Base-by-base conservation (phyloP, 2,797 vertebrate genomes). In the Takifugu ocellatus region DNA sequence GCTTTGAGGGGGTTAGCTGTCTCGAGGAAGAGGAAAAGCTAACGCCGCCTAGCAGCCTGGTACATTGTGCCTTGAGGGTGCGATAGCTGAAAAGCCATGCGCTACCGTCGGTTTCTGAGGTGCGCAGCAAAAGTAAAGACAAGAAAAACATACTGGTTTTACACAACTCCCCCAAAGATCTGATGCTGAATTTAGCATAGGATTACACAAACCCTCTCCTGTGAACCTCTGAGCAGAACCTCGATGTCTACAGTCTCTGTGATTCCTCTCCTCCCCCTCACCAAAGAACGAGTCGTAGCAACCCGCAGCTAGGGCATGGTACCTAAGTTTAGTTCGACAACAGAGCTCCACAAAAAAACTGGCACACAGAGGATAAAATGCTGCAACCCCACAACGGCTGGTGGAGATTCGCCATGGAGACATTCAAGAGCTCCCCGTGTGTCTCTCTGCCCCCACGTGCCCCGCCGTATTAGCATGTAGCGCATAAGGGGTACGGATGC, bases 1-100 rank as follows among this genome's bases (percentile, higher is more conserved):
- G 88, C 88, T 93, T 92, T 90, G 86, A 91, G 88, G 89, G 88
- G 86, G 87, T 90, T 88, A 84, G 86, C 88, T 86, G 84, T 88
- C 87, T 91, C 81, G 64, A 63, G 83, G 78, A 89, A 77, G 82
- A 87, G 84, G 85, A 88, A 90, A 80, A 80, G 76, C 72, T 79
- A 88, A 86, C 78, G 75, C 80, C 72, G 75, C 86, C 83, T 78
- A 85, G 85, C 89, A 91, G 88, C 82, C 83, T 82, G 79, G 78
- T 91, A 87, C 88, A 88, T 86, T 89, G 88, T 81, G 87, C 90
- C 90, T 90, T 83, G 82, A 88, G 90, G 91, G 84, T 79, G 76
- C 86, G 84, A 87, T 83, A 82, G 86, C 84, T 85, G 79, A 83
- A 85, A 88, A 87, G 85, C 88, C 84, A 78, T 81, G 82, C 70